Evolutionary conservation across 2,113 vertebrate genomes (phyloP).

Genomic region (Delphinapterus leucas): DNA sequence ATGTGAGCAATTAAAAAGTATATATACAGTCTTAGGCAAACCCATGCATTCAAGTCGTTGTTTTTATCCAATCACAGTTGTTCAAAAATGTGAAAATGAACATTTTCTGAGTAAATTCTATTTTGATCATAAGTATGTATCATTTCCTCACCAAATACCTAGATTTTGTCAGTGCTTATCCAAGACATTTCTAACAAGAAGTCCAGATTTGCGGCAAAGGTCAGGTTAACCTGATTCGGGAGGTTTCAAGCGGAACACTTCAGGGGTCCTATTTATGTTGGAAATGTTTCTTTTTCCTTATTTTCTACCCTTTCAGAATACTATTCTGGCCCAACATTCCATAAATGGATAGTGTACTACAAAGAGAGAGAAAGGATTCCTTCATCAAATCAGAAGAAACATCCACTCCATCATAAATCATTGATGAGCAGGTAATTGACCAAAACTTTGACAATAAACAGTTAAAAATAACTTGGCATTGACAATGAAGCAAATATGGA

Average conservation of each 20-base stretch:
- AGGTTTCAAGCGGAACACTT: background rate
- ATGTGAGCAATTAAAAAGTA: background rate
- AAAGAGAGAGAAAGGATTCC: background rate
- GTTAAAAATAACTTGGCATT: background rate
- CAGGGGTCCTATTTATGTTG: background rate
- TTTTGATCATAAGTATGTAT: background rate
- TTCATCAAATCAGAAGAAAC: background rate
- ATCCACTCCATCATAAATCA: background rate
- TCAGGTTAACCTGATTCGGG: background rate
- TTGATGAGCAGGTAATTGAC: background rate
- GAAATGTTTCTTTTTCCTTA: background rate
- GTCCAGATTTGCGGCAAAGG: background rate
- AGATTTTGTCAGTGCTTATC: background rate
- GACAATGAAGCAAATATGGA: background rate
- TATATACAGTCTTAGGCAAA: background rate
- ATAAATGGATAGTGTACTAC: background rate
- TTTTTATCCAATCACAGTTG: background rate
- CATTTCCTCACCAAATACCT: background rate
- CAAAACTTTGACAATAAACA: background rate
- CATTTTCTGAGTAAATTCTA: background rate
- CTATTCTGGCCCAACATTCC: background rate
- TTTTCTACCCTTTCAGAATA: background rate
- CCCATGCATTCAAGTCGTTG: background rate
- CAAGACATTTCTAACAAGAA: background rate
- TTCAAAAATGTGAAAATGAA: background rate